Percentiles rank a stretch among this genome's conserved stretches.
Conservation (phyloP, 2,888 invertebrate genomes). For the Bibio marci region DNA sequence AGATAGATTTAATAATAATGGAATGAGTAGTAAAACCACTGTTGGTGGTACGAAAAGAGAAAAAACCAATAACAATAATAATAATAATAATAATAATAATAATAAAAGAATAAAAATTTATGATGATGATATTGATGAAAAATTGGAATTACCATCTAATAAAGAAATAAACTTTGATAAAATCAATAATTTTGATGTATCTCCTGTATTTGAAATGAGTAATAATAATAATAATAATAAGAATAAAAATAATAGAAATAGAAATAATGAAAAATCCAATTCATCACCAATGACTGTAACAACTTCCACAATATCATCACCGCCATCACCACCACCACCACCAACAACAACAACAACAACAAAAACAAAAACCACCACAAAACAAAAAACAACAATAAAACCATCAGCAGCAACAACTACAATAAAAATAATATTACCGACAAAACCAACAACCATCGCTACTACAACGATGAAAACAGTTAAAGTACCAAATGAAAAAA, state of each 20-base stretch:
- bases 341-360: not conserved
- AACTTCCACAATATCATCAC: too few species aligned
- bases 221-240: not conserved
- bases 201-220: not conserved
- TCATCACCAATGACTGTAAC: not conserved
- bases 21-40: constrained; percentile 1
- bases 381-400: not conserved
- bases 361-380: too few species aligned
- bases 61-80: constrained; percentile 1
- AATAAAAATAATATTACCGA: too few species aligned
- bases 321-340: not conserved
- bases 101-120: constrained; percentile 11
- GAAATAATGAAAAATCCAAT: not conserved
- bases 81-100: constrained; percentile 7
- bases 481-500: too few species aligned
- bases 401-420: not conserved
- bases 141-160: constrained; percentile 11
- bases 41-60: not conserved
- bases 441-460: too few species aligned
- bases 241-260: not conserved
- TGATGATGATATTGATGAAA: constrained; percentile 8
- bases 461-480: too few species aligned
- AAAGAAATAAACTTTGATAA: constrained; percentile 14
- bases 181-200: constrained; percentile 1
- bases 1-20: not conserved